Percentiles rank a stretch among this genome's conserved stretches.
Conservation (phyloP, 2,113 vertebrate genomes). For the Antechinus flavipes region DNA sequence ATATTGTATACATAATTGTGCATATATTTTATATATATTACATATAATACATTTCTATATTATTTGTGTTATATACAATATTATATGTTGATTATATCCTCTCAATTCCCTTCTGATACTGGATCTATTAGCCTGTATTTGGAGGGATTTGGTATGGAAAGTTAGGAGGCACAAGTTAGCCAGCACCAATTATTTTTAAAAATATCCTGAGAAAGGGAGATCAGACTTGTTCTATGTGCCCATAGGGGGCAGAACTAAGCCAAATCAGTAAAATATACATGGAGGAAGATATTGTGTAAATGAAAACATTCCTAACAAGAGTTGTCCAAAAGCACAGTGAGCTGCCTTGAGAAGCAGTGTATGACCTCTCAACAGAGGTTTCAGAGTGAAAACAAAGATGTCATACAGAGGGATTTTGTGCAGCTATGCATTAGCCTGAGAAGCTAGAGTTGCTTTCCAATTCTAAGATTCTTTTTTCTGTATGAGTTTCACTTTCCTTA, state of each 20-base stretch:
- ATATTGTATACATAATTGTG: no score
- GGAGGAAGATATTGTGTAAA: neutral
- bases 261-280: neutral
- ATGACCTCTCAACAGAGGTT: neutral
- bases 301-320: neutral
- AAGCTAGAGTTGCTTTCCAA: neutral
- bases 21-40: no score
- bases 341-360: neutral
- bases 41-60: no score
- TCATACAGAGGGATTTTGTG: neutral
- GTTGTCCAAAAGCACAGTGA: neutral
- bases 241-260: neutral
- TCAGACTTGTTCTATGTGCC: neutral
- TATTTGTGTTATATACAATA: no score
- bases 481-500: neutral
- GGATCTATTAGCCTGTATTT: neutral
- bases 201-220: neutral
- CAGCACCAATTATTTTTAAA: neutral
- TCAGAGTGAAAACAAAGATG: neutral
- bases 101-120: neutral
- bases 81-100: neutral
- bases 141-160: neutral
- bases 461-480: neutral
- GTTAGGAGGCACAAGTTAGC: neutral
- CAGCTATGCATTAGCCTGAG: neutral